These are phyloP conservation scores for Eolophus roseicapilla DNA, from an alignment of 2,113 vertebrate genomes.

Conservation along the genomic window DNA sequence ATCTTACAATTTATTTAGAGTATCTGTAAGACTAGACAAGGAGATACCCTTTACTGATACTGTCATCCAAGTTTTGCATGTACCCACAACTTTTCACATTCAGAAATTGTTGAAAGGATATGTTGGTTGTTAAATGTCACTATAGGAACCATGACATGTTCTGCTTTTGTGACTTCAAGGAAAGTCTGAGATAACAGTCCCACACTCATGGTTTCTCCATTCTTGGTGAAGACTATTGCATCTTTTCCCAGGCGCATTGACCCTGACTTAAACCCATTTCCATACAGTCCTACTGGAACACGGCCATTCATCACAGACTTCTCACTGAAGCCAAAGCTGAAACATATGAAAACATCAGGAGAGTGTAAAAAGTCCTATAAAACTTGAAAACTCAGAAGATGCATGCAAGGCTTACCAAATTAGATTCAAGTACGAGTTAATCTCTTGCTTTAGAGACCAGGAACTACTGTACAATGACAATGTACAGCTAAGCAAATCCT, in stretches of 20 bases:
- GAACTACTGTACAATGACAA: neutral
- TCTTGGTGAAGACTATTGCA: constrained; percentile 92
- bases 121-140: constrained; percentile 73
- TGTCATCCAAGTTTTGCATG: neutral
- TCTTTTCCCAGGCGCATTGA: constrained; percentile 96
- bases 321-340: constrained; percentile 95
- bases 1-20: neutral
- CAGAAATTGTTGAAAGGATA: constrained; percentile 80
- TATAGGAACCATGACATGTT: constrained; percentile 90
- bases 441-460: neutral
- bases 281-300: constrained; percentile 90
- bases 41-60: neutral
- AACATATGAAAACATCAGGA: neutral
- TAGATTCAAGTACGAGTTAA: neutral
- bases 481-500: neutral
- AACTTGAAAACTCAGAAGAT: neutral
- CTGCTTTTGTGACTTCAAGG: constrained; percentile 79
- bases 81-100: too few species aligned
- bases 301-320: constrained; percentile 83
- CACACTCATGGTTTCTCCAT: constrained; percentile 80
- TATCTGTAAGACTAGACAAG: neutral
- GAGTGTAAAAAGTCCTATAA: neutral
- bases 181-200: constrained; percentile 94
- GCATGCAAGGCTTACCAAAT: neutral
- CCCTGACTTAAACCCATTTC: constrained; percentile 97